phyloP scores from a whole-genome alignment of 2,113 vertebrate genomes.

The Urocitellus parryii region DNA sequence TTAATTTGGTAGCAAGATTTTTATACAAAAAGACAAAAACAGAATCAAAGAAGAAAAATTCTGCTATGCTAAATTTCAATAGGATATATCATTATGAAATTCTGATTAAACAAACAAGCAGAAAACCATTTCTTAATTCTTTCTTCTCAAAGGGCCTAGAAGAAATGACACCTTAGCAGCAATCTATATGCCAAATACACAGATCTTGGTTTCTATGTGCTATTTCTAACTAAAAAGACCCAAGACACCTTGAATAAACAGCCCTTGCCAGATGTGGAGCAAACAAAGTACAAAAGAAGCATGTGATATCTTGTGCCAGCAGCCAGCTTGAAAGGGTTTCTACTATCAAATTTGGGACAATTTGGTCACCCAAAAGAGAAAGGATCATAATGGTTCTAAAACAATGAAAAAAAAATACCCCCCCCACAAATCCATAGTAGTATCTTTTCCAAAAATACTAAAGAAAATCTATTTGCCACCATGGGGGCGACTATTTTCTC shows the following conservation, averaged over 20 bases:
- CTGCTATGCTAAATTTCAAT: conserved; percentile 13
- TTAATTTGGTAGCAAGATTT: conserved; percentile 32
- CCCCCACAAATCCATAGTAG: neutral
- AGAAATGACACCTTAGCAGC: neutral
- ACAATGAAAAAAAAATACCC: conserved; percentile 6
- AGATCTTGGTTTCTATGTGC: conserved; percentile 21
- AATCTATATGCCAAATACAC: conserved; percentile 21
- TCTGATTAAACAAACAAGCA: neutral
- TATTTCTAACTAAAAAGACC: conserved; percentile 26
- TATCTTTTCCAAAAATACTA: neutral
- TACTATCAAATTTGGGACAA: neutral
- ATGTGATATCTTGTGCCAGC: neutral
- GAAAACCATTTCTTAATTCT: neutral
- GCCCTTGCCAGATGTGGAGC: neutral
- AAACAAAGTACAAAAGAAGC: conserved; percentile 38
- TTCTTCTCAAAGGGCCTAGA: neutral
- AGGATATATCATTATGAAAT: conserved; percentile 8
- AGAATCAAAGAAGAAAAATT: conserved; percentile 34
- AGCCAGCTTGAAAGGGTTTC: neutral
- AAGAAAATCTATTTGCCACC: conserved; percentile 6
- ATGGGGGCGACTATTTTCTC: neutral
- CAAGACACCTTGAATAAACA: conserved; percentile 42
- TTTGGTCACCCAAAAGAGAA: conserved; percentile 38
- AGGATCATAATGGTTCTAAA: neutral
- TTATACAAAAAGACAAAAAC: conserved; percentile 16